phyloP scores from a whole-genome alignment of 2,797 vertebrate species.

The Coregonus suidteri region DNA sequence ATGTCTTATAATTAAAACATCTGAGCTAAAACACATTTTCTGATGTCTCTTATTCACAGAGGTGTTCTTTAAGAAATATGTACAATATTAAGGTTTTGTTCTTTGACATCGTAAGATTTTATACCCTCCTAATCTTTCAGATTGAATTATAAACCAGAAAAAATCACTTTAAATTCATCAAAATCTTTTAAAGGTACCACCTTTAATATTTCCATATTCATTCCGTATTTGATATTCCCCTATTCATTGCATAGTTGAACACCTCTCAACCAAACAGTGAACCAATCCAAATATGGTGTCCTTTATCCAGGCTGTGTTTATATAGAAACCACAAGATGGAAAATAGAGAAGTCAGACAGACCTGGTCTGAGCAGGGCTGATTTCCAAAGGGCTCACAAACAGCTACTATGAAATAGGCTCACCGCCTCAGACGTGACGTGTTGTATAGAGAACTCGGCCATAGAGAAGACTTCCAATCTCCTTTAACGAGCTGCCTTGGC shows the following conservation, averaged over 20 bases:
- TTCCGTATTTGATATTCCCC: background rate
- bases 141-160: background rate
- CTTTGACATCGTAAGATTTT: constrained; percentile 30
- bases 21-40: background rate
- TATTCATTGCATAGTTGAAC: constrained; percentile 3
- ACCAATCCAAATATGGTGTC: constrained; percentile 27
- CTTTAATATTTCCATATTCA: constrained; percentile 7
- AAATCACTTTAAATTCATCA: background rate
- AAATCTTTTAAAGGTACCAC: background rate
- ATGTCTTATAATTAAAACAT: background rate
- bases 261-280: constrained; percentile 23
- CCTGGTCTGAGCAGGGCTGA: constrained; percentile 27
- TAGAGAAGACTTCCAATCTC: constrained; percentile 52
- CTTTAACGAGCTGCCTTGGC: constrained; percentile 63
- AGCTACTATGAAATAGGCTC: constrained; percentile 47
- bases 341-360: constrained; percentile 21
- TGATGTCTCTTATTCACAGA: background rate
- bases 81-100: background rate
- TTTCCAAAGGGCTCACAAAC: constrained; percentile 46
- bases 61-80: constrained; percentile 36
- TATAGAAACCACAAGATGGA: constrained; percentile 34
- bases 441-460: constrained; percentile 49
- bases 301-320: constrained; percentile 33
- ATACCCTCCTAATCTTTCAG: too few relatives aligned
- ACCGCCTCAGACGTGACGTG: constrained; percentile 64